Evolutionary conservation across 2,113 vertebrate species (phyloP), one percentile per base, ranked within the genome.

Genomic region (Caretta caretta): DNA sequence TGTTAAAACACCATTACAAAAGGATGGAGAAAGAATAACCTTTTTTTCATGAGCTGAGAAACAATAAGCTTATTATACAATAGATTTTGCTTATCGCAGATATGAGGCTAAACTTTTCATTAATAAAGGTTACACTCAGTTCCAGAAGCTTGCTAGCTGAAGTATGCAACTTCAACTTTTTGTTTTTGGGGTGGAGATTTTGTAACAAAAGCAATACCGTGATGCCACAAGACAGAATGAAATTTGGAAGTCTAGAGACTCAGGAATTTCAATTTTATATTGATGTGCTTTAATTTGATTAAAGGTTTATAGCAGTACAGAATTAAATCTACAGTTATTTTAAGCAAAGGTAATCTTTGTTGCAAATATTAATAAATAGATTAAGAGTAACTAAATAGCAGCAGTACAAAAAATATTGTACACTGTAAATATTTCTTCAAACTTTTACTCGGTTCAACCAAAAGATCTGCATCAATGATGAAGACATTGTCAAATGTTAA

Each of bases 1-100:
- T 92, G 97, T 93, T 95, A 53, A 86, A 93, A 88, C 88, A 96
- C 59, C 82, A 46, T 76, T 11, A 22, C 56, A 69, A 6, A 83
- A 92, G 93, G 97, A 93, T 50, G 82, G 80, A 92, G 88, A 96
- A 95, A 72, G 85, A 94, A 78, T 14, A 90, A 89, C 11, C 83
- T 65, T 79, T 10, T 91, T 93, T 65, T 42, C 92, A 59, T 2
- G 80, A 94, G 87, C 3, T 46, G 83, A 87, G 90, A 85, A 96
- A 84, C 65, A 90, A 48, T 59, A 24, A 87, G 56, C 93, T 87
- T 80, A 46, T 94, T 89, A 90, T 50, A 42, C 48, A 4, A 87
- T 50, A 6, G 6, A 25, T 88, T 87, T 62, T 93, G 76, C 80
- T 92, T 59, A 49, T 42, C 12, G 35, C 75, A 62, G 80, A 24